Base-by-base conservation (phyloP, 2,888 invertebrate species). In the Ochropleura leucogaster region DNA sequence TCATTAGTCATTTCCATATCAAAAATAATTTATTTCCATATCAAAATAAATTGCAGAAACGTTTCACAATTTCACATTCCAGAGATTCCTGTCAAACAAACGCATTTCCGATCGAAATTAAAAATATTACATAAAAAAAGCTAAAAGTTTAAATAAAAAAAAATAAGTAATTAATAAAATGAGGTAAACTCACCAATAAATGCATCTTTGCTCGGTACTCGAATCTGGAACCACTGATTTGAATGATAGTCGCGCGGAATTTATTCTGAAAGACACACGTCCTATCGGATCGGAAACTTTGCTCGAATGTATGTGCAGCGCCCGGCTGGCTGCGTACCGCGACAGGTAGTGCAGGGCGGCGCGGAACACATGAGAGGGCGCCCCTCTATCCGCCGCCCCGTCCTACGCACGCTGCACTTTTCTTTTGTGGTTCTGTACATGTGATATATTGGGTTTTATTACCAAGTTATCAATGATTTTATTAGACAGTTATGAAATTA, bases 261-360 rank as follows among this genome's bases (percentile, higher is more conserved):
- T 47, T 40, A 1, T 8, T 10, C 1, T 10, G 2, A 59, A 4
- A 40, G 42, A 63, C 30, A 53, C 69, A 76, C 92, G 93, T 89
- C 88, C 78, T 82, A 16, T 57, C 70, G 57, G 73, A 70, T 62
- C 85, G 64, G 84, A 83, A 88, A 86, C 88, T 88, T 84, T 77
- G 66, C 83, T 83, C 62, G 86, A 92, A 87, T 91, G 82, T 89
- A 90, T 89, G 84, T 89, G 84, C 86, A 88, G 86, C 86, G 87
- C 7, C 12, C 30, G 46, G 16, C 78, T 60, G 72, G 71, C 74
- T 67, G 55, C 57, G 57, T 73, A 69, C 68, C 73, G 77, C 59
- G 76, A 75, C 89, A 90, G 91, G 91, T 90, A 89, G 72, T 72
- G 81, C 72, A 76, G 79, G 80, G 78, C 76, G 66, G 76, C 30